Base-by-base conservation (phyloP, 2,888 invertebrate genomes). In the Lordiphosa fenestrarum region DNA sequence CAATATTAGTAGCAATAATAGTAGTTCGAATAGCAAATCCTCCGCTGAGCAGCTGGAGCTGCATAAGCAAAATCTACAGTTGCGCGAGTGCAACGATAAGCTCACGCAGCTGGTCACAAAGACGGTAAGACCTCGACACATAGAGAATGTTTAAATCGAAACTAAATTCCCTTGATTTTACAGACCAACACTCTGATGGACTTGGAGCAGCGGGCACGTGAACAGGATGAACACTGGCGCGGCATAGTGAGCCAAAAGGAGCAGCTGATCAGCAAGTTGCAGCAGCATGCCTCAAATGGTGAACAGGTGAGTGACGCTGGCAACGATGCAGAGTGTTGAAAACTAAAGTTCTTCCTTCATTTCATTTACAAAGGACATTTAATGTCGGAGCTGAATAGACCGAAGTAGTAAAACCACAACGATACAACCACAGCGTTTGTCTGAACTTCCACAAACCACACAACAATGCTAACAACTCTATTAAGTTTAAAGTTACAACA, bases 71-170 rank as follows among this genome's bases (percentile, higher is more conserved):
- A 94, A 93, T 86, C 91, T 91, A 74, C 92, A 92, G 71, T 89
- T 95, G 71, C 93, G 93, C 81, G 90, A 90, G 40, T 91, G 92
- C 84, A 92, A 94, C 48, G 91, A 92, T 66, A 92, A 94, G 88
- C 94, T 95, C 86, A 94, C 94, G 89, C 92, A 90, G 83, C 92
- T 94, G 72, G 94, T 95, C 67, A 92, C 93, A 71, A 94, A 95
- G 85, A 95, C 95, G 72, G 95, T 95, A 88, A 91, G 93, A 13
- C 6, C 10, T n/a, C 9, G 9, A 7, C 7, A 25, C 6, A 7
- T 1, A 25, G 1, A 7, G 25, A 7, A 35, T 19, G 23, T 19
- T 6, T 6, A 12, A 33, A 33, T 41, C 13, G 10, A 36, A 40
- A 4, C 4, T 1, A 7, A 33, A 13, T 13, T 33, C 47, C 1